phyloP scores from a whole-genome alignment of 2,113 vertebrate genomes.

The Cyanoderma ruficeps region DNA sequence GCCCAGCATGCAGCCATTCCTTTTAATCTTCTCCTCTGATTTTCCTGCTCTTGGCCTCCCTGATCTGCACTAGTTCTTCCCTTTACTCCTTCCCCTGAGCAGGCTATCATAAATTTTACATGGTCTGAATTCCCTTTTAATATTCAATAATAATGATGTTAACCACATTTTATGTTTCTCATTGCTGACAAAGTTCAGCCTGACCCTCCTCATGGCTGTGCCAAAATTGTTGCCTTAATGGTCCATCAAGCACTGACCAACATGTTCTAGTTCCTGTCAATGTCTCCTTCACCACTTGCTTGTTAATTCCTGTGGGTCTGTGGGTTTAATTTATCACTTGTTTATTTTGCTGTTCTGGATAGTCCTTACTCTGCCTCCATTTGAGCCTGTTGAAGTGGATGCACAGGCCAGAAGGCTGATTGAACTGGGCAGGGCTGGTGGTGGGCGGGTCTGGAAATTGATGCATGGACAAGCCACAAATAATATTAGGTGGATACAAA shows the following conservation, averaged over 20 bases:
- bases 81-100: neutral
- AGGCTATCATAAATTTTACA: neutral
- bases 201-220: neutral
- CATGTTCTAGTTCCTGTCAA: neutral
- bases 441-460: neutral
- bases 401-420: neutral
- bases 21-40: neutral
- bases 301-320: neutral
- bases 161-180: neutral
- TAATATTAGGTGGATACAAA: neutral
- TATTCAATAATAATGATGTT: neutral
- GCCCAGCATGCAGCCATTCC: rapidly evolving
- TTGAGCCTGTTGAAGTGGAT: neutral
- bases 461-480: neutral
- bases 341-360: neutral
- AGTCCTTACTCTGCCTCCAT: neutral
- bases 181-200: neutral
- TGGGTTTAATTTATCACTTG: neutral
- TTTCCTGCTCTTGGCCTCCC: neutral
- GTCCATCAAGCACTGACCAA: neutral
- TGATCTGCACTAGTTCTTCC: neutral
- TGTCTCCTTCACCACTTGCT: neutral
- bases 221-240: neutral
- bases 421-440: neutral
- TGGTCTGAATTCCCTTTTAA: neutral